A percentile compares a stretch with the other conserved stretches of the same genome.
phyloP scores from a whole-genome alignment of 2,888 invertebrate species.

The Thecophora atra region DNA sequence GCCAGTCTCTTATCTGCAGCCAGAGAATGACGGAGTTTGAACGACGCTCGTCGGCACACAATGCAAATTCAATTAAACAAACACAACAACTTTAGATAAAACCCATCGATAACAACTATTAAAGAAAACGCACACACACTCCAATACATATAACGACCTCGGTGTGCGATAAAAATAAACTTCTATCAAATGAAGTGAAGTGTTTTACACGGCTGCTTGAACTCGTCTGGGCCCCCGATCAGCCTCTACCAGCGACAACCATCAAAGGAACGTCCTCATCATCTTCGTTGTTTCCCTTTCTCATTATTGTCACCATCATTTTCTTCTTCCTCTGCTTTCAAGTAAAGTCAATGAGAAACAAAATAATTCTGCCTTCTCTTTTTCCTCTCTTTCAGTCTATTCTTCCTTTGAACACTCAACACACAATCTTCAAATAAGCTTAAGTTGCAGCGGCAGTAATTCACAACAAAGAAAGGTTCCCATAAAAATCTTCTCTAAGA shows the following conservation, averaged over 20 bases:
- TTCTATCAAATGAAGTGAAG: constrained; percentile 23
- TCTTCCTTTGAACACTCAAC: background rate
- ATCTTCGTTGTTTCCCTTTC: background rate
- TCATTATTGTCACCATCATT: constrained; percentile 15
- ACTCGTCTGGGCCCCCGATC: constrained; percentile 22
- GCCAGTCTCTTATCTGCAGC: background rate
- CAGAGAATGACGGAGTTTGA: constrained; percentile 49
- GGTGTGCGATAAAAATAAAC: constrained; percentile 8
- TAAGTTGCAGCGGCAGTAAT: constrained; percentile 45
- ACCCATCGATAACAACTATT: constrained; percentile 60
- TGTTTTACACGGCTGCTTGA: constrained; percentile 24
- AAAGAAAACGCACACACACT: constrained; percentile 33
- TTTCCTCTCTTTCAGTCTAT: background rate
- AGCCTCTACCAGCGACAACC: constrained; percentile 3
- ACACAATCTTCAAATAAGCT: constrained; percentile 20
- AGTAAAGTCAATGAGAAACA: constrained; percentile 61
- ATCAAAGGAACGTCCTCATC: background rate
- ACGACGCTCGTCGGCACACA: constrained; percentile 48
- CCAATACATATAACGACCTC: constrained; percentile 24
- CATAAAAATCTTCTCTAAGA: constrained; percentile 18
- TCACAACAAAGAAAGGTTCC: constrained; percentile 34
- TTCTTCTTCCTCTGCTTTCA: constrained; percentile 37
- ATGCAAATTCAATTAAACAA: constrained; percentile 66
- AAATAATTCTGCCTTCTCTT: background rate
- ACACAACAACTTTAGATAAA: constrained; percentile 64